Conservation (phyloP, 2,113 vertebrate genomes). For the Rhinolophus ferrumequinum region DNA sequence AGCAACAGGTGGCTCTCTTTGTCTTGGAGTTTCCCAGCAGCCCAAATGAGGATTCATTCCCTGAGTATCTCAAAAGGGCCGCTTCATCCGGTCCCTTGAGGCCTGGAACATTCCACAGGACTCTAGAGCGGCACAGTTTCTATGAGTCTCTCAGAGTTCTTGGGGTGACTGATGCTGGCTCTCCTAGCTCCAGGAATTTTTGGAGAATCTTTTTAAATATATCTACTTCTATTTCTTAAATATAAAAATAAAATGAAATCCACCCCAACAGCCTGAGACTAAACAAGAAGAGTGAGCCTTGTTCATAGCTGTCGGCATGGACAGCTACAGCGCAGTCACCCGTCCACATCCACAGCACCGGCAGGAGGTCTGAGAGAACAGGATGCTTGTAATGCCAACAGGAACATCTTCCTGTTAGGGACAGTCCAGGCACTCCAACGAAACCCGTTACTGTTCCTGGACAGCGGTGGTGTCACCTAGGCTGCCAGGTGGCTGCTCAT, state of each 20-base stretch:
- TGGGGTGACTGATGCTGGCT: neutral
- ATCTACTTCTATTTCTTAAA: slow-evolving; percentile 54
- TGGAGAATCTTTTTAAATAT: slow-evolving; percentile 42
- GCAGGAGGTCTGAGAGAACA: too few species aligned
- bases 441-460: neutral
- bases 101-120: neutral
- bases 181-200: neutral
- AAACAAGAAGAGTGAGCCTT: neutral
- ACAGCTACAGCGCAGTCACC: rapidly evolving
- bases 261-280: neutral
- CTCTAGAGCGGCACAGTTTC: neutral
- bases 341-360: rapidly evolving
- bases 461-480: neutral
- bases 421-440: neutral
- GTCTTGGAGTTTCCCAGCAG: neutral
- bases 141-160: neutral
- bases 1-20: neutral
- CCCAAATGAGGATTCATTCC: neutral
- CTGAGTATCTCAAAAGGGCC: neutral
- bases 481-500: neutral
- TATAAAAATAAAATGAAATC: slow-evolving; percentile 74
- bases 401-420: neutral
- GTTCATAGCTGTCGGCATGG: neutral
- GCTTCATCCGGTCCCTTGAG: neutral
- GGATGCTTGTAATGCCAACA: rapidly evolving